Base-by-base conservation (phyloP, 2,113 vertebrate species). In the Xenopus laevis region DNA sequence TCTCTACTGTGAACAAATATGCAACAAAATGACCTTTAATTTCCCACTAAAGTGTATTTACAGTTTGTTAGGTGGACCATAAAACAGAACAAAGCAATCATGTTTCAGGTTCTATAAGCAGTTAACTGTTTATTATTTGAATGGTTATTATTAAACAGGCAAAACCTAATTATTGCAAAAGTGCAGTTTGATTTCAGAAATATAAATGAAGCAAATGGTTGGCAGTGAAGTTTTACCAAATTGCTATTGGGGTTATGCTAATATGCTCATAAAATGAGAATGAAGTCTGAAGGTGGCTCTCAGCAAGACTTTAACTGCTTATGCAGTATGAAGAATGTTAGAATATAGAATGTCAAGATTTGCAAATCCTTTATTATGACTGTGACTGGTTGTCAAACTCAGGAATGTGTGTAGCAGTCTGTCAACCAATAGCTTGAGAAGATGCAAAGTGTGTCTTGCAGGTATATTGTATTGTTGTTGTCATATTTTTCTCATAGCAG, bases 271-370 rank as follows among this genome's bases (percentile, higher is more conserved):
- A 68, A 74, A 74, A 68, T 68, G 57, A 74, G 68, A 68, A 65
- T 68, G 40, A 68, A 74, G 68, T 74, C 72, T 61, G 65, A 68
- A 68, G 72, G 65, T 74, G 72, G 67, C 68, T 68, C 15, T 74
- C 68, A 65, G 60, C 72, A 74, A 61, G 72, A 61, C 55, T 68
- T 74, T 68, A 68, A 68, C 64, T 68, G 65, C 72, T 74, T 68
- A 74, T 44, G 64, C 57, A 68, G 68, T 74, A 45, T 68, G 55
- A 44, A 61, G 65, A 74, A 61, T 68, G 65, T 21, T 27, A 61
- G 72, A 74, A 74, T 74, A 61, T 68, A 53, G 72, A 67, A 68
- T 74, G 72, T 68, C 55, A 68, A 61, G 64, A 60, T 27, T 44
- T 61, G 21, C 52, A 57, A 74, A 68, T 74, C 53, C 68, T 74